Evolutionary conservation across 1,140 invertebrate species (phyloP).

Genomic region (Ganaspis sp.): DNA sequence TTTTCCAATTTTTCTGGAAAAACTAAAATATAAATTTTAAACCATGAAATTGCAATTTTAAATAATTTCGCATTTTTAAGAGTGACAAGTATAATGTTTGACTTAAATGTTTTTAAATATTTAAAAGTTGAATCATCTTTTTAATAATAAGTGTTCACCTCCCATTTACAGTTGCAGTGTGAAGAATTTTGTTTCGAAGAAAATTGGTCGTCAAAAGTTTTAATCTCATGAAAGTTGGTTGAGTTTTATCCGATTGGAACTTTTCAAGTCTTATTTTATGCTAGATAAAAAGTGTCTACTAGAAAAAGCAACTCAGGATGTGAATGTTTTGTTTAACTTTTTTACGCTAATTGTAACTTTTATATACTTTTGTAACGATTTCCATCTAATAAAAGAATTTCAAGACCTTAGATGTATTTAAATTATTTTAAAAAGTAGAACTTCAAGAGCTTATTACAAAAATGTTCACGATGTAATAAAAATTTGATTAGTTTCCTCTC

Average conservation of each 20-base stretch:
- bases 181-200: slow-evolving; percentile 1
- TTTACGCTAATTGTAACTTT: too few relatives aligned
- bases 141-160: neutral
- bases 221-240: neutral
- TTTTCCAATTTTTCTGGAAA: neutral
- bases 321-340: slow-evolving; percentile 1
- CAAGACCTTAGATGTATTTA: too few relatives aligned
- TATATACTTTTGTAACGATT: too few relatives aligned
- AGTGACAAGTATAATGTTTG: too few relatives aligned
- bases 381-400: too few relatives aligned
- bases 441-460: too few relatives aligned
- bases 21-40: neutral
- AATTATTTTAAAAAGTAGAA: too few relatives aligned
- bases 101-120: too few relatives aligned
- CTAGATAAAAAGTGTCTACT: slow-evolving; percentile 9
- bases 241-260: neutral
- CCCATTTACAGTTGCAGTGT: neutral
- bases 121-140: neutral
- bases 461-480: too few relatives aligned
- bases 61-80: too few relatives aligned
- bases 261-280: slow-evolving; percentile 16
- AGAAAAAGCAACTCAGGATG: neutral
- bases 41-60: too few relatives aligned
- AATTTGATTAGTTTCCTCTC: too few relatives aligned
- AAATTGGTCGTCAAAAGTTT: neutral